Percentiles rank a stretch among this genome's conserved stretches.
Evolutionary conservation across 2,888 invertebrate genomes (phyloP).

Genomic region (Sminthurinus aureus): DNA sequence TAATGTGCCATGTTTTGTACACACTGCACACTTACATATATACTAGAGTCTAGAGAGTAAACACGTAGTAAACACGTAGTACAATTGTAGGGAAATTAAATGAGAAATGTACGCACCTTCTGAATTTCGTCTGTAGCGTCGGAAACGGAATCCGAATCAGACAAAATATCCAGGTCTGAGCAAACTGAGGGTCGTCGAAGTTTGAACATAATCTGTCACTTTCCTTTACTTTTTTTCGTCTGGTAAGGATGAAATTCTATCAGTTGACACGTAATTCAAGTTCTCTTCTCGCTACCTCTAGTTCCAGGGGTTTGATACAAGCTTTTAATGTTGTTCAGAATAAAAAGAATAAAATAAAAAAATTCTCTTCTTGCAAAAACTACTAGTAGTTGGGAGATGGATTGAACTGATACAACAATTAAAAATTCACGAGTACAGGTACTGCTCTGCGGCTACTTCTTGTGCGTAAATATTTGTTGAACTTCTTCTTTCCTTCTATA

Average conservation of each 20-base stretch:
- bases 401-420: slow-evolving; percentile 14
- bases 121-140: slow-evolving; percentile 32
- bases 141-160: slow-evolving; percentile 27
- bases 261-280: too few species aligned
- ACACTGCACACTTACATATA: too few species aligned
- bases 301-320: too few species aligned
- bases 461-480: slow-evolving; percentile 29
- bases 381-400: too few species aligned
- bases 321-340: too few species aligned
- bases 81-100: neutral
- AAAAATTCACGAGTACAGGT: slow-evolving; percentile 38
- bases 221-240: neutral
- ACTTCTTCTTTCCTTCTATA: slow-evolving; percentile 20
- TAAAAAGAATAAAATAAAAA: too few species aligned
- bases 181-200: slow-evolving; percentile 32
- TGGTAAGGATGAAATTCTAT: too few species aligned
- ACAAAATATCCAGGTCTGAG: slow-evolving; percentile 29
- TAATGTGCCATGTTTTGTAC: too few species aligned
- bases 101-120: slow-evolving; percentile 15
- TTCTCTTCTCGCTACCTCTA: too few species aligned
- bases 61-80: too few species aligned
- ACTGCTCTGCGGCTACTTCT: slow-evolving; percentile 37
- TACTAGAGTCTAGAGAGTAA: too few species aligned
- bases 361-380: too few species aligned
- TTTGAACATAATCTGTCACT: slow-evolving; percentile 33